These are phyloP conservation scores for Calliphora vicina DNA, from an alignment of 1,140 invertebrate genomes.

Conservation along the genomic window DNA sequence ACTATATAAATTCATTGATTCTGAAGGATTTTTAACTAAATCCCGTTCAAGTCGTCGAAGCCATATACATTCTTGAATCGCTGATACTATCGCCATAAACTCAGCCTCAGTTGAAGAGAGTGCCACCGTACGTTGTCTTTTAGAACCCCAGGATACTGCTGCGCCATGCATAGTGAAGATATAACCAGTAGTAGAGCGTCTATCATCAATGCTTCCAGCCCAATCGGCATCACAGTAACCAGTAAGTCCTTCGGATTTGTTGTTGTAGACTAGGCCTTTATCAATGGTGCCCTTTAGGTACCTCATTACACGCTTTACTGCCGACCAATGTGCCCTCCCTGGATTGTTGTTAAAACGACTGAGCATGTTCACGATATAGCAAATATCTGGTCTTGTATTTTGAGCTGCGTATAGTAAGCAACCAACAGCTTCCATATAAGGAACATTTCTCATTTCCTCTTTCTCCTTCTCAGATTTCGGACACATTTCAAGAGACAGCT, in stretches of 20 bases:
- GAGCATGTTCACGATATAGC: neutral
- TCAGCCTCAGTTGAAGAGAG: constrained; percentile 38
- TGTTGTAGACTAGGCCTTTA: too few relatives aligned
- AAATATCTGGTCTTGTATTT: constrained; percentile 44
- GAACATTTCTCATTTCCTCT: too few relatives aligned
- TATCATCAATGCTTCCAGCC: constrained; percentile 24
- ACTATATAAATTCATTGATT: too few relatives aligned
- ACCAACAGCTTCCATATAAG: constrained; percentile 50
- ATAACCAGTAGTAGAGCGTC: constrained; percentile 25
- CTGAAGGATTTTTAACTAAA: too few relatives aligned
- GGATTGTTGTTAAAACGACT: constrained; percentile 7
- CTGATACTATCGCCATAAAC: constrained; percentile 24
- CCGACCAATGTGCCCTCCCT: constrained; percentile 24
- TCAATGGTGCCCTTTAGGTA: constrained; percentile 38
- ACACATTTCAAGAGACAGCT: too few relatives aligned
- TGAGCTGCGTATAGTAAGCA: constrained; percentile 43
- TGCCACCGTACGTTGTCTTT: constrained; percentile 34
- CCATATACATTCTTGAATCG: neutral
- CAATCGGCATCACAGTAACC: constrained; percentile 35
- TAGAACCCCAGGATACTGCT: constrained; percentile 26
- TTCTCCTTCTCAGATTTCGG: too few relatives aligned
- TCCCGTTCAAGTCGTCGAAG: neutral
- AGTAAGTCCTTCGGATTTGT: too few relatives aligned
- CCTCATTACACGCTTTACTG: constrained; percentile 22
- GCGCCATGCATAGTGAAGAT: constrained; percentile 21